Evolutionary conservation across 1,140 invertebrate genomes (phyloP).

Genomic region (Colletes latitarsis): DNA sequence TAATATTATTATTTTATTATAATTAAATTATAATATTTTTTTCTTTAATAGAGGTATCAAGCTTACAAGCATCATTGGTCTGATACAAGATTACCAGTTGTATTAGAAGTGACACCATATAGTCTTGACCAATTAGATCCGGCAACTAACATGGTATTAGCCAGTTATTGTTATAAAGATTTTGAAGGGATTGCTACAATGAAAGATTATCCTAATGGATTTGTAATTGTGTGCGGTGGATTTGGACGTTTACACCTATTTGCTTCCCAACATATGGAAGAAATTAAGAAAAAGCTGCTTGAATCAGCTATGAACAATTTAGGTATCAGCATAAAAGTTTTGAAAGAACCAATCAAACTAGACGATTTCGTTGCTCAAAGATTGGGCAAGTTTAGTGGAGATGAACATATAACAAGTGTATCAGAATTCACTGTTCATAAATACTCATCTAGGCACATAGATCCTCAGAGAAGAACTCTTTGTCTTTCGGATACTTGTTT

Average conservation of each 20-base stretch:
- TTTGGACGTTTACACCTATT: slow-evolving; percentile 96
- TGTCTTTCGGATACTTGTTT: slow-evolving; percentile 98
- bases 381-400: slow-evolving; percentile 93
- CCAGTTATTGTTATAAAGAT: slow-evolving; percentile 96
- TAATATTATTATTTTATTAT: neutral
- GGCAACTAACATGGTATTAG: slow-evolving; percentile 88
- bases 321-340: slow-evolving; percentile 91
- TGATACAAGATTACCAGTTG: slow-evolving; percentile 91
- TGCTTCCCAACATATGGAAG: slow-evolving; percentile 90
- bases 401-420: slow-evolving; percentile 94
- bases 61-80: slow-evolving; percentile 98
- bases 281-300: slow-evolving; percentile 92
- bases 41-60: slow-evolving; percentile 89
- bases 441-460: slow-evolving; percentile 87
- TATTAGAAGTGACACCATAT: slow-evolving; percentile 94
- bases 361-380: slow-evolving; percentile 93
- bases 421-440: slow-evolving; percentile 97
- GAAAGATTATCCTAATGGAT: slow-evolving; percentile 89
- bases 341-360: slow-evolving; percentile 90
- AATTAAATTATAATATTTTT: slow-evolving; percentile 33
- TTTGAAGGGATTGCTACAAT: slow-evolving; percentile 90
- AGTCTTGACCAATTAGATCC: slow-evolving; percentile 95
- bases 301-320: slow-evolving; percentile 90
- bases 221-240: slow-evolving; percentile 93
- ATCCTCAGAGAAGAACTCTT: slow-evolving; percentile 92